Evolutionary conservation across 2,888 invertebrate genomes (phyloP).

Genomic region (Spatulosminthurus flaviceps): DNA sequence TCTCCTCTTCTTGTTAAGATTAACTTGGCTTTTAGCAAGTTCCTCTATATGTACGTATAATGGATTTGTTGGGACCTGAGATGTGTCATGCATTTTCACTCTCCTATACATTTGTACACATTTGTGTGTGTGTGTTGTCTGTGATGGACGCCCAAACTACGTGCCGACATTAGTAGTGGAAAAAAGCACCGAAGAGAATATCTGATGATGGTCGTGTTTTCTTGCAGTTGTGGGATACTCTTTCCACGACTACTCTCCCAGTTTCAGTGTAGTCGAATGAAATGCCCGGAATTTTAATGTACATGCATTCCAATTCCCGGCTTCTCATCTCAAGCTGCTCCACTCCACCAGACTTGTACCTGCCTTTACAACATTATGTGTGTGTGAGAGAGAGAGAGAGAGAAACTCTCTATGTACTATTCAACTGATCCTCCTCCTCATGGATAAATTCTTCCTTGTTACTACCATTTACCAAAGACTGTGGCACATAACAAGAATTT

Average conservation of each 20-base stretch:
- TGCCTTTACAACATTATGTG: too few species aligned
- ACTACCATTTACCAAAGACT: background rate
- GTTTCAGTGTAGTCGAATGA: constrained; percentile 41
- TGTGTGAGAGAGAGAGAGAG: too few species aligned
- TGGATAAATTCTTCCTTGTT: constrained; percentile 8
- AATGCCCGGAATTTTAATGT: constrained; percentile 59
- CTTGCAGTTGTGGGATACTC: constrained; percentile 33
- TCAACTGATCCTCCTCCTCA: background rate
- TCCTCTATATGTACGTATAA: too few species aligned
- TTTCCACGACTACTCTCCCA: constrained; percentile 8
- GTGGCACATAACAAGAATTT: too few species aligned
- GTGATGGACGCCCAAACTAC: constrained; percentile 46
- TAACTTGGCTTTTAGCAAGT: too few species aligned
- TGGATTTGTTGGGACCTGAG: too few species aligned
- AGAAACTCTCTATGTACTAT: too few species aligned
- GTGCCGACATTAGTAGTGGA: constrained; percentile 38
- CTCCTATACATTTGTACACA: too few species aligned
- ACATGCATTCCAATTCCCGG: constrained; percentile 51
- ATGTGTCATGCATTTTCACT: too few species aligned
- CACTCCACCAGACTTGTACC: background rate
- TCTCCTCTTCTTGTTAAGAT: too few species aligned
- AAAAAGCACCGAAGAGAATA: constrained; percentile 42
- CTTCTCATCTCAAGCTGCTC: background rate
- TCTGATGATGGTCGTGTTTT: constrained; percentile 44
- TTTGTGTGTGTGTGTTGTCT: constrained; percentile 1